Evolutionary conservation across 2,797 vertebrate species (phyloP).

Genomic region (Protonibea diacanthus): DNA sequence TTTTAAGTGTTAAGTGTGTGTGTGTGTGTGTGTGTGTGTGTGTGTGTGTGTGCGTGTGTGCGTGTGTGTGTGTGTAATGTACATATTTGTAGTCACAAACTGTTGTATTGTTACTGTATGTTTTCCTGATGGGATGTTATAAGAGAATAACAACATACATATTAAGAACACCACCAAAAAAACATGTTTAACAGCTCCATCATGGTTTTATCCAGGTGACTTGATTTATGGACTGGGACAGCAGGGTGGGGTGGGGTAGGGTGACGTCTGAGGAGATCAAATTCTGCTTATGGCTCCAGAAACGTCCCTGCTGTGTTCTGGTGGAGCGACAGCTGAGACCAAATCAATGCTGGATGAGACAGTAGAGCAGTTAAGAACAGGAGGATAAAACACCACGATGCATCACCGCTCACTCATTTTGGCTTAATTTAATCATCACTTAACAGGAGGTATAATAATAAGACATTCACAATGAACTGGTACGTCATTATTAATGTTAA

Average conservation of each 20-base stretch:
- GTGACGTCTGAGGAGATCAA: constrained; percentile 49
- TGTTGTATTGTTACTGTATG: background rate
- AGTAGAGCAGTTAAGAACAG: constrained; percentile 16
- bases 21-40: no score
- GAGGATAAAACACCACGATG: constrained; percentile 5
- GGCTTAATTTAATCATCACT: constrained; percentile 12
- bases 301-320: constrained; percentile 56
- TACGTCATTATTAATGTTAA: background rate
- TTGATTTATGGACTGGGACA: constrained; percentile 33
- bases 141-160: background rate
- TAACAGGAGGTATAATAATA: background rate
- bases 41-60: no score
- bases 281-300: constrained; percentile 71
- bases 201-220: constrained; percentile 24
- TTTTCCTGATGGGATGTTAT: background rate
- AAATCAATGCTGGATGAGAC: constrained; percentile 73
- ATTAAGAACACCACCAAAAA: background rate
- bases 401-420: constrained; percentile 25
- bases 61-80: no score
- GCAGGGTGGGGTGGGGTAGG: constrained; percentile 17
- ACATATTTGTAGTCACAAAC: no score
- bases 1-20: no score
- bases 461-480: constrained; percentile 7
- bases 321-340: constrained; percentile 66
- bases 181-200: constrained; percentile 1